Conservation (phyloP, 1,140 invertebrate genomes). For the Vanessa atalanta region DNA sequence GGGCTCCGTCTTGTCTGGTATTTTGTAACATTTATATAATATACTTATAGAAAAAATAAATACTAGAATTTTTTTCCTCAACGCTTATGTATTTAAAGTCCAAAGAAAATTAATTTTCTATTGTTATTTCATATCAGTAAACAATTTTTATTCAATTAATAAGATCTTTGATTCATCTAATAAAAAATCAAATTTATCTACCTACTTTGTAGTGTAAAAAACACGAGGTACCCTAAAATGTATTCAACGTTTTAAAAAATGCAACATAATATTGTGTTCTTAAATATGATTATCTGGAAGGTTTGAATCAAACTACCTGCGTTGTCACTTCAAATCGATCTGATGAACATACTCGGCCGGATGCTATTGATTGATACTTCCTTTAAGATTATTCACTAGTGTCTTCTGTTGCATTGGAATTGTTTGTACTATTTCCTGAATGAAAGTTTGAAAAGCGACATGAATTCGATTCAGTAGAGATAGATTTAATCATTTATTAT, state of each 20-base stretch:
- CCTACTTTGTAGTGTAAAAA: no score
- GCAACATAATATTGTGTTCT: neutral
- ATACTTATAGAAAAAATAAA: no score
- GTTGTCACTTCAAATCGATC: conserved; percentile 1
- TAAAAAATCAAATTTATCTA: no score
- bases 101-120: no score
- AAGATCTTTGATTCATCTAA: no score
- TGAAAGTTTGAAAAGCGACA: neutral
- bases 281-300: conserved; percentile 3
- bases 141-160: no score
- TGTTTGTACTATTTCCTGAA: neutral
- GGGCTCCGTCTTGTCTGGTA: conserved; percentile 67
- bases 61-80: no score
- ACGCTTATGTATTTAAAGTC: no score
- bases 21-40: conserved; percentile 49
- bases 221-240: no score
- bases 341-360: neutral
- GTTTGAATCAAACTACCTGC: conserved; percentile 4
- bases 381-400: neutral
- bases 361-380: conserved; percentile 15
- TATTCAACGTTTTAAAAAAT: neutral
- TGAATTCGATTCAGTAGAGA: neutral
- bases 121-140: no score
- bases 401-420: neutral
- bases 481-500: neutral